Evolutionary conservation across 2,888 invertebrate genomes (phyloP).

Genomic region (Rhogogaster chlorosoma): DNA sequence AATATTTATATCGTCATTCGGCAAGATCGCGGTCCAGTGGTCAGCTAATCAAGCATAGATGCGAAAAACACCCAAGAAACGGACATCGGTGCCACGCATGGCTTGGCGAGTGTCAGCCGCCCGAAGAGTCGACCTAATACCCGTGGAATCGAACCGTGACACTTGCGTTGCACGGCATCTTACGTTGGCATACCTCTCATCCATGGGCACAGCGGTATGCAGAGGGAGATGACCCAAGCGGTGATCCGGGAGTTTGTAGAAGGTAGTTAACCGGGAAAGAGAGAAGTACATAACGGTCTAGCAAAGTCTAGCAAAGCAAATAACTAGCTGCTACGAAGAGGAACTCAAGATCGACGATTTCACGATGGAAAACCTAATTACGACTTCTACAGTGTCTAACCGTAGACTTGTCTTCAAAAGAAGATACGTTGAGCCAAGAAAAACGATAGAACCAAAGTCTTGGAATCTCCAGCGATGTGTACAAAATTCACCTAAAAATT

Average conservation of each 20-base stretch:
- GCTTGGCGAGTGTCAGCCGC: constrained; percentile 42
- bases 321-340: background rate
- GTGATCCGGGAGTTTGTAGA: background rate
- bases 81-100: constrained; percentile 45
- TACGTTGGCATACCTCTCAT: background rate
- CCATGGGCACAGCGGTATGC: constrained; percentile 29
- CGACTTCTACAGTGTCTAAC: background rate
- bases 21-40: constrained; percentile 29
- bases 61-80: constrained; percentile 46
- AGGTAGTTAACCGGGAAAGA: constrained; percentile 42
- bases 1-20: background rate
- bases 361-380: constrained; percentile 2
- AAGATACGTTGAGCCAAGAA: background rate
- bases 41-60: constrained; percentile 45
- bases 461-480: background rate
- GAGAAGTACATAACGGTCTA: constrained; percentile 38
- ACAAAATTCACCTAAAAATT: background rate
- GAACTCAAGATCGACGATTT: background rate
- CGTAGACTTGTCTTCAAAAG: background rate
- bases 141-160: constrained; percentile 50
- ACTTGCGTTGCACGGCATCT: constrained; percentile 28
- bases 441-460: background rate
- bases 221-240: constrained; percentile 34
- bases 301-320: constrained; percentile 31
- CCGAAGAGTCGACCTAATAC: constrained; percentile 44